Evolutionary conservation across 1,140 invertebrate species (phyloP), one percentile per base, ranked within the genome.

Genomic region (Asbolus verrucosus): DNA sequence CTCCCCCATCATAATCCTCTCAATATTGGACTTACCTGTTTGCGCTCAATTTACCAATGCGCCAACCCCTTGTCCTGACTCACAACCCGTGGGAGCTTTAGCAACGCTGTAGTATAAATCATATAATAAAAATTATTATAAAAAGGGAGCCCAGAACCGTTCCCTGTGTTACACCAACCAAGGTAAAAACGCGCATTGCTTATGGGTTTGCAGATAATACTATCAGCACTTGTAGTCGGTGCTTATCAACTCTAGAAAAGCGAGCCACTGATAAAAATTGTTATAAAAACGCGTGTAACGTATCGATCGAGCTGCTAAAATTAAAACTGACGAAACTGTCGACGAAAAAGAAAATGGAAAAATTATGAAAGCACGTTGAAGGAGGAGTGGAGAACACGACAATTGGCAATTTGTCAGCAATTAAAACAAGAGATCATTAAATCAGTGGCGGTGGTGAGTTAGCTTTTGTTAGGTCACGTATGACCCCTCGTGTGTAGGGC

Each of bases 391-490:
- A 27, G 38, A n/a, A 41, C 59, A 61, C 62, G 74, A 73, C 77
- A 81, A 81, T 81, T 81, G 80, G 74, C 79, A 81, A 81, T 81
- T 81, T 79, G 80, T 80, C 77, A 81, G 80, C 80, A 81, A 81
- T 81, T 81, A 81, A 81, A 80, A 79, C 79, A 80, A 81, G 80
- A 80, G 79, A 79, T 81, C 80, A 81, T 81, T 81, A 81, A 81
- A 81, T 81, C 80, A 80, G 75, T 77, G 76, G 77, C 76, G 73
- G 72, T 69, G 60, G 73, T 69, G 71, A 71, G 67, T 71, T 72
- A n/a, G 71, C 71, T 77, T 80, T 81, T 81, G 80, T 81, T 78
- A 78, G 79, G 80, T 81, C 80, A 81, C 80, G 80, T 81, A 81
- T 80, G 77, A 72, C 59, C 71, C 73, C 77, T 73, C 27, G 21